Conservation (phyloP, 1,140 invertebrate species). For the Oryctes rhinoceros region DNA sequence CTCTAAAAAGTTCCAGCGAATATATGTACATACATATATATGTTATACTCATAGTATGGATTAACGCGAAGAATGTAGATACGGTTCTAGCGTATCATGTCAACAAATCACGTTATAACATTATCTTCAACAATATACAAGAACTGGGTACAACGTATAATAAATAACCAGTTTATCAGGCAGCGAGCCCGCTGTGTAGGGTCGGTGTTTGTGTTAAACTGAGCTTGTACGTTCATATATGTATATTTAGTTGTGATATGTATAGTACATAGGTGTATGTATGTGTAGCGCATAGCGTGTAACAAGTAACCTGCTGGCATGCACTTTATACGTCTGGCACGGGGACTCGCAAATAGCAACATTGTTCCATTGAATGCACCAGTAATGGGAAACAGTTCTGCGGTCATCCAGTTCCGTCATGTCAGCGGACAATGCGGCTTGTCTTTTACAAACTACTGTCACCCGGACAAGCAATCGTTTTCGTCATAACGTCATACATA, state of each 20-base stretch:
- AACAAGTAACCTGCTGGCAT: constrained; percentile 45
- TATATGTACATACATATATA: not conserved
- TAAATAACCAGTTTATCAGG: constrained; percentile 50
- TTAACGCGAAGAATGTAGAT: constrained; percentile 2
- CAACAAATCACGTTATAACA: constrained; percentile 49
- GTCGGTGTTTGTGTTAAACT: constrained; percentile 26
- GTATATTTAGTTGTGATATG: not conserved
- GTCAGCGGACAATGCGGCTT: constrained; percentile 47
- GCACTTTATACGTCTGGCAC: constrained; percentile 42
- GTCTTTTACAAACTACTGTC: constrained; percentile 37
- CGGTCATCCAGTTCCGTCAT: constrained; percentile 49
- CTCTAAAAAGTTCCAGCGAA: not conserved
- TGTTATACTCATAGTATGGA: not conserved
- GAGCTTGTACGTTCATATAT: not conserved
- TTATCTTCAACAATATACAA: constrained; percentile 50
- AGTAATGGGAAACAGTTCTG: constrained; percentile 50
- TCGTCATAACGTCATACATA: constrained; percentile 5
- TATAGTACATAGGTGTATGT: constrained; percentile 27
- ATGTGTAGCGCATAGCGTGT: constrained; percentile 21
- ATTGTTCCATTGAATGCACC: constrained; percentile 49
- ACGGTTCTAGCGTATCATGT: constrained; percentile 45
- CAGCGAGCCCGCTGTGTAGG: not conserved
- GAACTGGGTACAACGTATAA: constrained; percentile 46
- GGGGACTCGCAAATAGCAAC: constrained; percentile 44
- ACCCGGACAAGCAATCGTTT: constrained; percentile 13